phyloP scores from a whole-genome alignment of 2,888 invertebrate genomes.

The Mesopsocus fuscifrons region DNA sequence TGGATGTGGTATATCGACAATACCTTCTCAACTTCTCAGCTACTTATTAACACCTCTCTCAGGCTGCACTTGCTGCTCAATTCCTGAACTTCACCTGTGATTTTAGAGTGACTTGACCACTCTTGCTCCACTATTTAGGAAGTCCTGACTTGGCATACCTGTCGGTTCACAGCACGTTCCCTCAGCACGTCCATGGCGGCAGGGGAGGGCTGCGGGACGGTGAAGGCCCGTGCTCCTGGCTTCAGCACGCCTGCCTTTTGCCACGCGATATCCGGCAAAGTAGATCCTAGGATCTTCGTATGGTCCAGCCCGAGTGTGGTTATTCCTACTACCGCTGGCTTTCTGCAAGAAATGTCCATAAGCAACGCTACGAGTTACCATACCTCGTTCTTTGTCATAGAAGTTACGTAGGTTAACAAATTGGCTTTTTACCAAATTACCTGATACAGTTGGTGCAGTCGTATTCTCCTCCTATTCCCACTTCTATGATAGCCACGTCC shows the following conservation, averaged over 20 bases:
- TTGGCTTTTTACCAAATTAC: slow-evolving; percentile 28
- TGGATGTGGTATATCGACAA: no score
- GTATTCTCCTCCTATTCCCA: slow-evolving; percentile 88
- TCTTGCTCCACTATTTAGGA: no score
- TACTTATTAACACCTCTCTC: no score
- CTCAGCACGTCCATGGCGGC: slow-evolving; percentile 45
- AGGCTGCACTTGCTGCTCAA: no score
- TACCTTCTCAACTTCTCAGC: no score
- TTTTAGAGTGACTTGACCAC: no score
- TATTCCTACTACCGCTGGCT: slow-evolving; percentile 73
- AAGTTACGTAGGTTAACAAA: no score
- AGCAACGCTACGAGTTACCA: no score
- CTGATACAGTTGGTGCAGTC: slow-evolving; percentile 87
- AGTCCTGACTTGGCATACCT: no score
- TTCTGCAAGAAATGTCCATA: slow-evolving; percentile 28
- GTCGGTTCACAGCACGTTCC: slow-evolving; percentile 38
- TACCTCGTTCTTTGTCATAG: no score
- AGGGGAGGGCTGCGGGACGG: slow-evolving; percentile 38
- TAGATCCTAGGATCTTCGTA: slow-evolving; percentile 58
- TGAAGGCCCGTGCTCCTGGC: slow-evolving; percentile 44
- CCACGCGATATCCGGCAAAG: slow-evolving; percentile 72
- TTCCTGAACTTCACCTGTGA: no score
- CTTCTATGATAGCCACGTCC: slow-evolving; percentile 88
- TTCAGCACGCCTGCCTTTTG: slow-evolving; percentile 97
- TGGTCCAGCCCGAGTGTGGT: slow-evolving; percentile 87